Base-by-base conservation (phyloP, 2,113 vertebrate species). In the Etia nguti region DNA sequence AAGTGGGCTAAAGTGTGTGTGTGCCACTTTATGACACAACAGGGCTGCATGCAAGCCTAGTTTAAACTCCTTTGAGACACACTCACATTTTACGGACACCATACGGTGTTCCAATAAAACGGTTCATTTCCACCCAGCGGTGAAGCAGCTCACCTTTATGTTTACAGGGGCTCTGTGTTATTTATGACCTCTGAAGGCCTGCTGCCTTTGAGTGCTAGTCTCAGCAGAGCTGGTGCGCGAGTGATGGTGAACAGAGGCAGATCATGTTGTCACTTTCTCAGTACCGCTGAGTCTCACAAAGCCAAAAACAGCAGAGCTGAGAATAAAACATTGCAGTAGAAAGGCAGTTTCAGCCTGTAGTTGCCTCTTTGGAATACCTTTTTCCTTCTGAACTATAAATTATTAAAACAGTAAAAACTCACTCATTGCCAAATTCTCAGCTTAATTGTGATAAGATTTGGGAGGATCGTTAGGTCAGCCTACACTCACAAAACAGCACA, bases 51-150 rank as follows among this genome's bases (percentile, higher is more conserved):
- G 88, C 70, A 65, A 54, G 87, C 86, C 83, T 86, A 83, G 54
- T 73, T 84, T 85, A 82, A 90, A 94, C 92, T 86, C 83, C 79
- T 85, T 86, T 90, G 92, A 93, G 91, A 96, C 89, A 82, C 94
- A 93, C 92, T 93, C 88, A 81, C 83, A n/a, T 93, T 95, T 94
- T 94, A 94, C 93, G 80, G 92, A 95, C 92, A 91, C 94, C 94
- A 94, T 91, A 88, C 92, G 10, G 90, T 54, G 93, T 87, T 94
- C 93, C 94, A 94, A 96, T 96, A 96, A 96, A 96, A 96, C 13
- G 95, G 89, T 91, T 96, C 94, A 94, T 96, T 96, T 96, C 95
- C 95, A 96, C 93, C 92, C 92, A 38, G 89, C 43, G 86, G 93
- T 92, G 94, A 94, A 93, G 93, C 89, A 52, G 91, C 93, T 94